Conservation (phyloP, 2,113 vertebrate genomes). For the Lagenorhynchus albirostris region DNA sequence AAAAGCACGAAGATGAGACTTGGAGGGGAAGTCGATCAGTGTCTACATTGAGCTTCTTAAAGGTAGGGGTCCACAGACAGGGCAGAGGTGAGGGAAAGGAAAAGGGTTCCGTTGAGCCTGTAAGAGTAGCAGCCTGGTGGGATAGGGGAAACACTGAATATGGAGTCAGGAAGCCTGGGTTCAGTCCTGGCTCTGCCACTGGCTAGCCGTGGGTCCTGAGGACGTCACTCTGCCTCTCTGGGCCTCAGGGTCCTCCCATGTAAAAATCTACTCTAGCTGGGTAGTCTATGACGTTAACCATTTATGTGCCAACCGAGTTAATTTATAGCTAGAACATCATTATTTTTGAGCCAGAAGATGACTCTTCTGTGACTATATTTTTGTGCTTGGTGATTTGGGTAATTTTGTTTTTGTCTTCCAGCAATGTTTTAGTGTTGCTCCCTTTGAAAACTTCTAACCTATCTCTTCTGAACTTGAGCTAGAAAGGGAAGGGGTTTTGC, state of each 20-base stretch:
- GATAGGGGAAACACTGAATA: not conserved
- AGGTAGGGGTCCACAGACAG: not conserved
- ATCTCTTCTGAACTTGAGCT: conserved; percentile 7
- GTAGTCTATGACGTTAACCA: not conserved
- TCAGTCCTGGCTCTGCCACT: not conserved
- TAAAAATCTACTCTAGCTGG: not conserved
- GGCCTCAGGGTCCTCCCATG: not conserved
- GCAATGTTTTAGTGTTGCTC: not conserved
- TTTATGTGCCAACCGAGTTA: not conserved
- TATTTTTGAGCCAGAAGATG: not conserved
- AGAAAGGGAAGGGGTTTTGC: not conserved
- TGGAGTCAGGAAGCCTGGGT: not conserved
- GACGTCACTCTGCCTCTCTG: not conserved
- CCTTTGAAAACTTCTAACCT: conserved; percentile 6
- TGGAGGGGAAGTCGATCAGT: not conserved
- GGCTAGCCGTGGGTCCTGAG: not conserved
- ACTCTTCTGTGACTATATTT: not conserved
- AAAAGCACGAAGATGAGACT: not conserved
- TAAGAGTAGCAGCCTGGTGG: not conserved
- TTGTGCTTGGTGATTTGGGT: not conserved
- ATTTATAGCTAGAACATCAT: not conserved
- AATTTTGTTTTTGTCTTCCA: conserved; percentile 28
- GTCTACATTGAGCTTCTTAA: not conserved
- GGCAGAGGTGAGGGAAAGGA: not conserved
- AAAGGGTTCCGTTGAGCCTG: not conserved